Percentiles rank a stretch among this genome's conserved stretches.
phyloP scores from a whole-genome alignment of 2,797 vertebrate genomes.

The Acrossocheilus fasciatus region DNA sequence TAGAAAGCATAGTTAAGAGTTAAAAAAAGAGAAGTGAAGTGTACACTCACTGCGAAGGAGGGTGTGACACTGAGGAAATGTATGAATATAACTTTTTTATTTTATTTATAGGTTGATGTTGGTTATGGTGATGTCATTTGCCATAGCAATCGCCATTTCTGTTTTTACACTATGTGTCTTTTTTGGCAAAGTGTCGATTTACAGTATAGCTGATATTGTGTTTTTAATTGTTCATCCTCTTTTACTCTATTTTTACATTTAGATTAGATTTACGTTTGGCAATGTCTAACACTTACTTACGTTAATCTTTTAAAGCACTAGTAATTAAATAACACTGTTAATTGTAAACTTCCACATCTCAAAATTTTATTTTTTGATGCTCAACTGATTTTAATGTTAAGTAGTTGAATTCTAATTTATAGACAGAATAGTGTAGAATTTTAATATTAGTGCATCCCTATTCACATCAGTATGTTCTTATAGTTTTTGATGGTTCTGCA shows the following conservation, averaged over 20 bases:
- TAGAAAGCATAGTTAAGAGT: constrained; percentile 21
- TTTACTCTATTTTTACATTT: neutral
- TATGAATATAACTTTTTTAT: neutral
- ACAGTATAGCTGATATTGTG: neutral
- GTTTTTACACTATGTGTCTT: neutral
- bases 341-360: neutral
- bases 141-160: neutral
- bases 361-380: neutral
- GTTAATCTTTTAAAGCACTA: neutral
- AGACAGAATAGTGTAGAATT: neutral
- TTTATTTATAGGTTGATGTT: neutral
- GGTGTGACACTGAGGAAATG: constrained; percentile 22
- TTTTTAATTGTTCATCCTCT: neutral
- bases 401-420: neutral
- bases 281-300: neutral
- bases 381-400: neutral
- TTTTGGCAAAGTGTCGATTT: neutral
- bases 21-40: constrained; percentile 36
- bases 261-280: neutral
- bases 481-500: neutral
- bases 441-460: neutral
- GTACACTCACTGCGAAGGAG: neutral
- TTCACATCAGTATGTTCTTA: neutral
- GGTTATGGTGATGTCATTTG: neutral
- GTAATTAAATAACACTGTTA: neutral